Base-by-base conservation (phyloP, 2,888 invertebrate genomes). In the Aphelenchoides bicaudatus region DNA sequence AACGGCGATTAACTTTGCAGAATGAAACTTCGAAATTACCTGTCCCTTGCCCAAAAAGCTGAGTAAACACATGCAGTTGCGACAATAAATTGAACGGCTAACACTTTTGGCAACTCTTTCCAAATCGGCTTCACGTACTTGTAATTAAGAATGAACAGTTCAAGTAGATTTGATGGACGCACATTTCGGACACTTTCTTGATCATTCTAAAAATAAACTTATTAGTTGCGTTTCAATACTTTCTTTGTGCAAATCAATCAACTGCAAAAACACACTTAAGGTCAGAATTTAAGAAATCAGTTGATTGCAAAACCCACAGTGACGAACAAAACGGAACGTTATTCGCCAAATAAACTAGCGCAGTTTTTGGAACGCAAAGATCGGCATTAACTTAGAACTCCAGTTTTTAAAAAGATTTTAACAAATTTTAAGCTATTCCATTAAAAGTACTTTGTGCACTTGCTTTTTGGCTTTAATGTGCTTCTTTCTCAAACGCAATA, bases 41-140 rank as follows among this genome's bases (percentile, higher is more conserved):
- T 61, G 23, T 64, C 57, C 27, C 74, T 55, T 19, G 70, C 74
- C 74, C 74, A 74, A 10, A 74, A 48, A 30, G 66, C 30, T 0
- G 68, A 62, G 50, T 73, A 74, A 43, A 69, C 61, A 2, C 68
- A 59, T 8, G 58, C 61, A 19, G 69, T 61, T 25, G 68, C 63
- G 23, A 71, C 69, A 2, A 59, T 39, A 47, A 72, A 27, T 37
- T 66, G 64, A 21, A 61, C 30, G n/a, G 43, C 30, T 21, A 57
- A 31, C 29, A 62, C 25, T n/a, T 28, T 19, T 4, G 62, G 52
- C n/a, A 61, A 23, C 10, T 39, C 13, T 4, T 25, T 39, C 39
- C 56, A 52, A 5, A 38, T 13, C 38, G 61, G 21, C 19, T 43
- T 38, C 8, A 47, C 31, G 25, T 39, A 29, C 2, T 56, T 49